A percentile compares a stretch with the other conserved stretches of the same genome.
Evolutionary conservation across 1,140 invertebrate species (phyloP).

Genomic region (Brachionus asplanchnoidis): DNA sequence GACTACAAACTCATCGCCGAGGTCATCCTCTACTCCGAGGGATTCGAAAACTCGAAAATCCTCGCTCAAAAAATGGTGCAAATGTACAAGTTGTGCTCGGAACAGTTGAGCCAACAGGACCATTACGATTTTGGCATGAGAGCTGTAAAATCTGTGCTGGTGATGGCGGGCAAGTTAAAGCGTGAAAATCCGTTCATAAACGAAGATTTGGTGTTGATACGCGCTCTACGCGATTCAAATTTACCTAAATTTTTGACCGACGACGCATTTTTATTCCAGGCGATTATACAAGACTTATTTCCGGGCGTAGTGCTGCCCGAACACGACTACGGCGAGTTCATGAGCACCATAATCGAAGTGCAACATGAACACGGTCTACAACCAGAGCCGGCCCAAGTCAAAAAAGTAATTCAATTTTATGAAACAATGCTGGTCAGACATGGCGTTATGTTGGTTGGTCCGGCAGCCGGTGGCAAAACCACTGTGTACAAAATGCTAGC

Average conservation of each 20-base stretch:
- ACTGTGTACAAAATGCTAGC: slow-evolving; percentile 54
- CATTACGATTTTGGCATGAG: slow-evolving; percentile 90
- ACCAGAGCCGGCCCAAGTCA: slow-evolving; percentile 49
- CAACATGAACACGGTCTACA: slow-evolving; percentile 48
- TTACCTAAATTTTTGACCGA: slow-evolving; percentile 58
- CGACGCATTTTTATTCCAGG: slow-evolving; percentile 54
- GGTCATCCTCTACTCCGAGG: slow-evolving; percentile 83
- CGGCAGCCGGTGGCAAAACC: slow-evolving; percentile 58
- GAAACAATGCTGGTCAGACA: slow-evolving; percentile 58
- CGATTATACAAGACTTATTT: slow-evolving; percentile 58
- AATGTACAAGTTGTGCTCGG: slow-evolving; percentile 83
- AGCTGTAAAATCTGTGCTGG: slow-evolving; percentile 62
- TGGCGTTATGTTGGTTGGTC: slow-evolving; percentile 59
- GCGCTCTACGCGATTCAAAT: slow-evolving; percentile 57
- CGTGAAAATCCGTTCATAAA: slow-evolving; percentile 57
- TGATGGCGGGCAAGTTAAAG: slow-evolving; percentile 58
- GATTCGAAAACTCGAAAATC: slow-evolving; percentile 77
- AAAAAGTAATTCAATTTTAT: slow-evolving; percentile 58
- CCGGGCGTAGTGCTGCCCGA: slow-evolving; percentile 57
- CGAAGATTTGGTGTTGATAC: slow-evolving; percentile 57
- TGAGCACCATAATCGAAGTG: slow-evolving; percentile 52
- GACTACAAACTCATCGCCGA: slow-evolving; percentile 82
- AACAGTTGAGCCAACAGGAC: slow-evolving; percentile 83
- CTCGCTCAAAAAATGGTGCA: slow-evolving; percentile 82
- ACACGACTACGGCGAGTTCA: slow-evolving; percentile 55